These are phyloP conservation scores for Natator depressus DNA, from an alignment of 2,113 vertebrate species.

Conservation along the genomic window DNA sequence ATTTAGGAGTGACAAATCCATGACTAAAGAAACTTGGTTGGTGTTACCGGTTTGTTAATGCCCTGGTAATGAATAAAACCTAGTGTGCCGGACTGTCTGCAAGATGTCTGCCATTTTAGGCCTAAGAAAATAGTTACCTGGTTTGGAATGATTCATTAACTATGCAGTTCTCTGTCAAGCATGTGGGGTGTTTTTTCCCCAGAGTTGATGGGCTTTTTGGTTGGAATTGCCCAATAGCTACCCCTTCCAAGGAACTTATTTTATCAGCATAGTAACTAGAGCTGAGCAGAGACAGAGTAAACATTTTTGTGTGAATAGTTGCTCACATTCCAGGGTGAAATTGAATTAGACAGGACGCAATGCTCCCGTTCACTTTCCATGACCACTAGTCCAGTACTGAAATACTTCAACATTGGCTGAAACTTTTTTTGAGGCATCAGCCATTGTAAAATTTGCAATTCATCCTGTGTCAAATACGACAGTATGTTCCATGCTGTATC, in stretches of 20 bases:
- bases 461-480: background rate
- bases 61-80: too few species aligned
- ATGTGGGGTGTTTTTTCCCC: too few species aligned
- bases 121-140: too few species aligned
- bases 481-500: too few species aligned
- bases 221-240: background rate
- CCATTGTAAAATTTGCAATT: background rate
- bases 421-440: background rate
- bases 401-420: background rate
- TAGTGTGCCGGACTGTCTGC: too few species aligned
- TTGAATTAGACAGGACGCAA: background rate
- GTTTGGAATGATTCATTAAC: too few species aligned
- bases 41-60: too few species aligned
- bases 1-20: background rate
- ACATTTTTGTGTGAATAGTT: background rate
- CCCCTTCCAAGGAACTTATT: background rate
- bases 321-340: background rate
- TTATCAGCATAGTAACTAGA: background rate
- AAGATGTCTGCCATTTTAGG: too few species aligned
- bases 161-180: too few species aligned
- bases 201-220: background rate
- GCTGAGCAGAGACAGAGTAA: background rate
- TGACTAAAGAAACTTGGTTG: background rate
- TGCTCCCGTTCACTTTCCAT: background rate
- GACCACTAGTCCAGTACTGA: background rate